Base-by-base conservation (phyloP, 2,797 vertebrate genomes). In the Siniperca obscura region DNA sequence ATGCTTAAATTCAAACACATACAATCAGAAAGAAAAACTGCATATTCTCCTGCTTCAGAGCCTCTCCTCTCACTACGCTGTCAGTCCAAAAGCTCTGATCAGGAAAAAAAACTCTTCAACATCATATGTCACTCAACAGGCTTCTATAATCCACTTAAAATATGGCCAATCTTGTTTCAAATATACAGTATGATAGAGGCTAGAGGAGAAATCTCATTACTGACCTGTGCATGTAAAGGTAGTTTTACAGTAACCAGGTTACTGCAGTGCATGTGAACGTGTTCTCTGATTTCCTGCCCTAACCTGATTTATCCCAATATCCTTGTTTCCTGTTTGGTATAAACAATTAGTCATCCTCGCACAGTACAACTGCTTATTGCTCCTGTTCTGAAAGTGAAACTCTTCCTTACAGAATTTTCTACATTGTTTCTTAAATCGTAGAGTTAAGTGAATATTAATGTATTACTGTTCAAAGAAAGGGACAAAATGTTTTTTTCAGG, bases 171-270 rank as follows among this genome's bases (percentile, higher is more conserved):
- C 80, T 70, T 36, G 66, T 76, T 86, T 87, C 50, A 85, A 76
- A 85, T 52, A 53, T 36, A 62, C 67, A 59, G 25, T 22, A 52
- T 53, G 50, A 46, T 60, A 19, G 61, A 79, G 56, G 72, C 42
- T 66, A 65, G 38, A 74, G 70, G 7, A 75, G 61, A 75, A 78
- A 87, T 75, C 12, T 12, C 72, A 83, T 87, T 76, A 74, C 73
- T 21, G 77, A 78, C 61, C 22, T 44, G 67, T 78, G 70, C 77
- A 86, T 70, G 84, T 78, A 84, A 91, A 85, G 62, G 66, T 56
- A 74, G 78, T 65, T 86, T 87, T 65, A 69, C 50, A 40, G 44
- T 83, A 91, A 91, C 66, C 74, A 68, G 61, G 84, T 89, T 90
- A 84, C 68, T 27, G 72, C 5, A 17, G 53, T 50, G 66, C 77